Percentiles rank a stretch among this genome's conserved stretches.
phyloP scores from a whole-genome alignment of 2,113 vertebrate genomes.

The Triplophysa dalaica region DNA sequence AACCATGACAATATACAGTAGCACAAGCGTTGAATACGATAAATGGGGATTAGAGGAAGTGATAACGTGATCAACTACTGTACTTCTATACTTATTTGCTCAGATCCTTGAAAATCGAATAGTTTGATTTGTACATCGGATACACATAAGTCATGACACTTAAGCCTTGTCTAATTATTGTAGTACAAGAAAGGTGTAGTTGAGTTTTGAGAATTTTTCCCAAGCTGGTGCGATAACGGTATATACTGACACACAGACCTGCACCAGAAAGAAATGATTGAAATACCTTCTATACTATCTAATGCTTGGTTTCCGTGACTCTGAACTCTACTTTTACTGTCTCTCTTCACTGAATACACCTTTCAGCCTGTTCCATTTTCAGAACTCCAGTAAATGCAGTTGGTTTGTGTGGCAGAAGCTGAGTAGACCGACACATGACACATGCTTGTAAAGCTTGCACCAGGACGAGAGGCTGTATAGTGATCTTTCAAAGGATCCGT shows the following conservation, averaged over 20 bases:
- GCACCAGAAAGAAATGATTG: neutral
- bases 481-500: slow-evolving; percentile 17
- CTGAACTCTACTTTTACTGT: neutral
- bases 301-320: neutral
- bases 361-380: neutral
- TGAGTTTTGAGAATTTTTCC: slow-evolving; percentile 23
- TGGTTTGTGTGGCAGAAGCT: slow-evolving; percentile 16
- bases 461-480: slow-evolving; percentile 16
- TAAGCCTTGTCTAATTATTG: neutral
- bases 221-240: slow-evolving; percentile 23
- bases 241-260: slow-evolving; percentile 37
- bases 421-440: slow-evolving; percentile 27
- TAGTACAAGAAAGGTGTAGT: slow-evolving; percentile 29
- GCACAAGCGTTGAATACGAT: neutral
- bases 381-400: slow-evolving; percentile 6
- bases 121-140: neutral
- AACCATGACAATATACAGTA: neutral
- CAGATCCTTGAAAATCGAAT: neutral
- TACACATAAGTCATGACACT: neutral
- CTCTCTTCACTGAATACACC: neutral
- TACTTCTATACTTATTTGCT: neutral
- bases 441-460: slow-evolving; percentile 37
- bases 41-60: neutral
- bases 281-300: neutral
- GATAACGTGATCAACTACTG: neutral